Conservation (phyloP, 2,888 invertebrate genomes). For the Calameuta idolon region DNA sequence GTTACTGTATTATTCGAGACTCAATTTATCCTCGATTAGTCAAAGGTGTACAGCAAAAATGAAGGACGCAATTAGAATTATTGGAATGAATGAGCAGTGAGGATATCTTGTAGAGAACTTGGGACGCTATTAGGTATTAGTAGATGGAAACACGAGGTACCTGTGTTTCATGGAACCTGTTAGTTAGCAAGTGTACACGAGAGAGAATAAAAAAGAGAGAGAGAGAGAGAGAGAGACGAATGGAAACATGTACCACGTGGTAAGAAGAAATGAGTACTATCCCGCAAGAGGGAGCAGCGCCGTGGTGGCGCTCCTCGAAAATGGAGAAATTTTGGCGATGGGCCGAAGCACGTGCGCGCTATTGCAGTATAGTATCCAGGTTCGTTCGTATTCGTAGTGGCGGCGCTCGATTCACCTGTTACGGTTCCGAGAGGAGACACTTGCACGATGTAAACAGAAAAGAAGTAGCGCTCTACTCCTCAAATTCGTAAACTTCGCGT, state of each 20-base stretch:
- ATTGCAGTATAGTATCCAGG: background rate
- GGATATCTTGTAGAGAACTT: too few species aligned
- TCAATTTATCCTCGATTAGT: too few species aligned
- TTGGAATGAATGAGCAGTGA: too few species aligned
- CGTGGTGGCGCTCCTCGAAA: too few species aligned
- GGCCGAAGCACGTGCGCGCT: constrained; percentile 2
- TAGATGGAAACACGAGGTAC: too few species aligned
- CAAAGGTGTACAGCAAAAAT: too few species aligned
- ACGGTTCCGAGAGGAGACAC: constrained; percentile 18
- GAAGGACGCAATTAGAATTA: too few species aligned
- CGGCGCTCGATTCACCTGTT: constrained; percentile 22
- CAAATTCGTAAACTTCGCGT: too few species aligned
- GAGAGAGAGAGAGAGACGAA: background rate
- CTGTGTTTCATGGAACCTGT: too few species aligned
- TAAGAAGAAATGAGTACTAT: background rate
- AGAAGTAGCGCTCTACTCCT: background rate
- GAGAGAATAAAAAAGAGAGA: background rate
- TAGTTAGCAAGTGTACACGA: background rate
- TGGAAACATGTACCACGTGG: constrained; percentile 7
- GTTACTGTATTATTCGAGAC: too few species aligned
- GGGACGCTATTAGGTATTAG: too few species aligned
- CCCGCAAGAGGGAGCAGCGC: too few species aligned
- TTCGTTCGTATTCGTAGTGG: constrained; percentile 9
- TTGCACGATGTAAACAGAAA: constrained; percentile 12
- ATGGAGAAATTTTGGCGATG: constrained; percentile 3